These are phyloP conservation scores for Turnix velox DNA, from an alignment of 2,113 vertebrate genomes.

Conservation along the genomic window DNA sequence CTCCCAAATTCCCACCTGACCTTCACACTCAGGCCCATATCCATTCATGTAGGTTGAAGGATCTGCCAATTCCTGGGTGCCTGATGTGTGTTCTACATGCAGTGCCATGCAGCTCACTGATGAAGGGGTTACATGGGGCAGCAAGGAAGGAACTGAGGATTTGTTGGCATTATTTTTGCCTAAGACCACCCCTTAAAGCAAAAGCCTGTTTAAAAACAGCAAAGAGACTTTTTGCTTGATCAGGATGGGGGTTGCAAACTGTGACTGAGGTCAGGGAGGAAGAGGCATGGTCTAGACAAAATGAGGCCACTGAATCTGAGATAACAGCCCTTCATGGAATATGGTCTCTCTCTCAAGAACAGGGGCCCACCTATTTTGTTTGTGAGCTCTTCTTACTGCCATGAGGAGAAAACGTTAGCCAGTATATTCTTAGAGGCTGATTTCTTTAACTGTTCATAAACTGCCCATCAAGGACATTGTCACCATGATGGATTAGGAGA, in stretches of 20 bases:
- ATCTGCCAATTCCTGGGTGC: neutral
- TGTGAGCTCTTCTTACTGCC: neutral
- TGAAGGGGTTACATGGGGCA: neutral
- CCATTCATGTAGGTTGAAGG: neutral
- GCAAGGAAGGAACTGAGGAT: rapidly evolving
- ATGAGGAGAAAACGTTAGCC: neutral
- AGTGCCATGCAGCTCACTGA: neutral
- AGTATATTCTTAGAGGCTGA: neutral
- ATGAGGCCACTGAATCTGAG: neutral
- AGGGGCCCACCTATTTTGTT: neutral
- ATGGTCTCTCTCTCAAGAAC: neutral
- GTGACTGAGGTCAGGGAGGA: neutral
- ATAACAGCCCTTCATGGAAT: neutral
- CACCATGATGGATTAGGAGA: neutral
- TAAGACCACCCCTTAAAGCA: neutral
- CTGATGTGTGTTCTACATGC: neutral
- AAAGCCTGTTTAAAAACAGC: neutral
- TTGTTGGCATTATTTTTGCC: neutral
- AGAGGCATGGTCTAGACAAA: neutral
- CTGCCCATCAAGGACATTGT: neutral
- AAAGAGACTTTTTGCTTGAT: neutral
- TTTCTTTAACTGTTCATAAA: neutral
- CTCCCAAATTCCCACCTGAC: neutral
- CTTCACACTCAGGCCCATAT: neutral
- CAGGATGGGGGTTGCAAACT: neutral